Conservation (phyloP, 2,113 vertebrate genomes). For the Hyla sarda region DNA sequence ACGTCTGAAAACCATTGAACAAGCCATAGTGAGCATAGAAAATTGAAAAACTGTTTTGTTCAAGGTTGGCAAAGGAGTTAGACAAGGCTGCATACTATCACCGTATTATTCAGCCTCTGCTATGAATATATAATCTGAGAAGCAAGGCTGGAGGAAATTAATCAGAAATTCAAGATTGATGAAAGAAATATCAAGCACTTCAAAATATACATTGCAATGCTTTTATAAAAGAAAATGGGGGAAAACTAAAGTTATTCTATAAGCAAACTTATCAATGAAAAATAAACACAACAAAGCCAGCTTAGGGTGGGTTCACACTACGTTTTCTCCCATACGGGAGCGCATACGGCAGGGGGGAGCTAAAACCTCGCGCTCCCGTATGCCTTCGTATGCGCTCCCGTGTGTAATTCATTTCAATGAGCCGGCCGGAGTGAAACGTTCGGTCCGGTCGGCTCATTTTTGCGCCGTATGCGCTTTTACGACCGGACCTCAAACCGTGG, state of each 20-base stretch:
- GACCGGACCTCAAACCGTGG: too few species aligned
- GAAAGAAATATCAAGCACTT: neutral
- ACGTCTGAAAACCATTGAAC: neutral
- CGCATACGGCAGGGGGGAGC: too few species aligned
- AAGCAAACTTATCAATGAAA: neutral
- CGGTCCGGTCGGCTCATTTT: too few species aligned
- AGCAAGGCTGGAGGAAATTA: neutral
- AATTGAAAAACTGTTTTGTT: conserved; percentile 8
- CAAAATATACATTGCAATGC: neutral
- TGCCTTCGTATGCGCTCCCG: too few species aligned
- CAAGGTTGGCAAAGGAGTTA: conserved; percentile 20
- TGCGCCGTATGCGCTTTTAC: too few species aligned
- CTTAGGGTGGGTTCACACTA: too few species aligned
- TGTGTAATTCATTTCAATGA: too few species aligned
- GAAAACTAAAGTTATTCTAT: neutral
- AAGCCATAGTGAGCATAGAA: neutral
- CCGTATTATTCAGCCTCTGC: conserved; percentile 10
- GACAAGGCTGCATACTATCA: conserved; percentile 12
- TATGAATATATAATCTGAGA: conserved; percentile 10
- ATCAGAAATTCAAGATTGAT: neutral
- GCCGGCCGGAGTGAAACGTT: too few species aligned
- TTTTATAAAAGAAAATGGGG: neutral
- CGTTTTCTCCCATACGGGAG: too few species aligned
- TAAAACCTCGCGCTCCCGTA: too few species aligned
- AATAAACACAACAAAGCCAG: neutral